Base-by-base conservation (phyloP, 2,888 invertebrate species). In the Mamestra brassicae region DNA sequence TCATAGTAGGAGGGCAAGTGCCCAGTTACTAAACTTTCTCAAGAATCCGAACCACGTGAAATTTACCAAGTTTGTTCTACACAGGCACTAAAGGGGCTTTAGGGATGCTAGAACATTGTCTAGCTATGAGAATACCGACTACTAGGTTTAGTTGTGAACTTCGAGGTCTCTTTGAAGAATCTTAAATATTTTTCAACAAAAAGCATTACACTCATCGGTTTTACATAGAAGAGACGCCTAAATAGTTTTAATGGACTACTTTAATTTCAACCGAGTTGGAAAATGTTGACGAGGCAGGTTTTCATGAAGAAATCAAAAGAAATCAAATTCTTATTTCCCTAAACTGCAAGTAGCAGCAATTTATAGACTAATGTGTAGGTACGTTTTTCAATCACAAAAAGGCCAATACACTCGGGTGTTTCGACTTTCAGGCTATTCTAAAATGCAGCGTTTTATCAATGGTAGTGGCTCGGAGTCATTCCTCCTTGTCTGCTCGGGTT, bases 401-500 rank as follows among this genome's bases (percentile, higher is more conserved):
- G 45, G 50, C 42, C 42, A 82, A 77, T 82, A 42, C 52, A 57
- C n/a, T 69, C 36, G 7, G 38, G 55, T 47, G 45, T 80, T 70
- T 69, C 65, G 50, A 69, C 52, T 68, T 70, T 42, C 58, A 71
- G 71, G 63, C 58, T 0, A 72, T 61, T 74, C 71, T 65, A 71
- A 76, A 78, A 81, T 76, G 73, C 73, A 86, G 69, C 74, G 80
- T 76, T 84, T 68, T 82, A 83, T 80, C 80, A 83, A 65, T 85
- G 78, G 84, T 79, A 84, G 77, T 66, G 77, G 85, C 71, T 76
- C 78, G 67, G 34, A 89, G 87, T 87, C 84, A 90, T 91, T 87
- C 84, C 85, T 89, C 81, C 82, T 78, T 74, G 90, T 90, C 88
- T 88, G 66, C 89, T 79, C 86, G 80, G 84, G 89, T 88, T 89